Evolutionary conservation across 2,888 invertebrate genomes (phyloP).

Genomic region (Palloptera scutellata): DNA sequence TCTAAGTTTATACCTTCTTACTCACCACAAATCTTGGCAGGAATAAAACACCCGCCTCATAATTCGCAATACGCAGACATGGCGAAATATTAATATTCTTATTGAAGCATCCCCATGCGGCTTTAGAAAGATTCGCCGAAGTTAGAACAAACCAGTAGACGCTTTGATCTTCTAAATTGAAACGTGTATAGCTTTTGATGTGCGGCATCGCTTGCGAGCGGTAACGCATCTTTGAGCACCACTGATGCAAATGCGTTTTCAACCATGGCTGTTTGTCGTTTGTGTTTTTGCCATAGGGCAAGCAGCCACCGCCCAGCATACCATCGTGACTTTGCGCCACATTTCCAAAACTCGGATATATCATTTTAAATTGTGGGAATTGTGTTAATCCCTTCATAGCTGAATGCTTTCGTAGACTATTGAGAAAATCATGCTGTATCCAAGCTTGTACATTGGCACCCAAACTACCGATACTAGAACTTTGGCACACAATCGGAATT

Average conservation of each 20-base stretch:
- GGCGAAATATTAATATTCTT: conserved; percentile 69
- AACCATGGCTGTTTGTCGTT: conserved; percentile 89
- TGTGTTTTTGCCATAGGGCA: conserved; percentile 82
- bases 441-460: conserved; percentile 77
- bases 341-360: conserved; percentile 85
- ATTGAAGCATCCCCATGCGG: conserved; percentile 89
- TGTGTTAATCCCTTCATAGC: conserved; percentile 66
- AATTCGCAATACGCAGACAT: conserved; percentile 78
- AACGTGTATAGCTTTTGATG: conserved; percentile 87
- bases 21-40: conserved; percentile 84
- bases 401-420: conserved; percentile 69
- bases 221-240: conserved; percentile 76
- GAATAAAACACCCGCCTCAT: conserved; percentile 91
- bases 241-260: conserved; percentile 77
- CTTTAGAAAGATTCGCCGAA: conserved; percentile 95
- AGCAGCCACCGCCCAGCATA: conserved; percentile 82
- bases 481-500: conserved; percentile 84
- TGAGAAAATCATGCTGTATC: conserved; percentile 79
- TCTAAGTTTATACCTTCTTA: conserved; percentile 2
- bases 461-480: conserved; percentile 89
- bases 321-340: conserved; percentile 87
- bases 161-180: conserved; percentile 70
- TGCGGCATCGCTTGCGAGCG: conserved; percentile 93
- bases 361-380: conserved; percentile 69
- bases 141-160: conserved; percentile 84